Base-by-base conservation (phyloP, 2,797 vertebrate species). In the Phalloptychus januarius region DNA sequence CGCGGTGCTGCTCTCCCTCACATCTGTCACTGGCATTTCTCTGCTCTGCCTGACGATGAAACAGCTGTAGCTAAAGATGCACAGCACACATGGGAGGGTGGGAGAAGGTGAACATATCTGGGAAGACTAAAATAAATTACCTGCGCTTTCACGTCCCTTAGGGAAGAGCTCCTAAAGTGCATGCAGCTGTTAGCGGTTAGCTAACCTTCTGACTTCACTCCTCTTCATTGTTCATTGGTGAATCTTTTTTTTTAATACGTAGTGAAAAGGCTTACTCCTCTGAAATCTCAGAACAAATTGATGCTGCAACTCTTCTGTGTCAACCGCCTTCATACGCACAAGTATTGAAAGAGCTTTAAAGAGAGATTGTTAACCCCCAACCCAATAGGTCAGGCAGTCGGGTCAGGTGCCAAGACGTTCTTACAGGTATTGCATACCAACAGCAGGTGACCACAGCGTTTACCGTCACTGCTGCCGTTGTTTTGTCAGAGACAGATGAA, bases 81-180 rank as follows among this genome's bases (percentile, higher is more conserved):
- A 76, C 8, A 50, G 48, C 23, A 56, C 52, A 5, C 6, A 1
- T 23, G 45, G 50, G n/a, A 81, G 75, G 23, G 2, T 79, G 33
- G 46, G 25, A 72, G 76, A 74, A 70, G 28, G 1, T 77, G 7
- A 74, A 74, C 71, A 54, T 54, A 73, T 58, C 46, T 71, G 42
- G 8, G 42, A 13, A 12, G 31, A 77, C 5, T 44, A 38, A 25
- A 67, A 67, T 67, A 40, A 67, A 67, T 67, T 36, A 67, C 63
- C 63, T 67, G 36, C 0, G 20, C 33, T 67, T 67, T 67, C 40
- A 40, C 4, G 8, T 67, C 36, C 63, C 63, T 40, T 5, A 25
- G 63, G 63, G 36, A 36, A 25, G 63, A 67, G 63, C 36, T 67
- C 36, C 63, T 67, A 12, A 40, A 67, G 63, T 67, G 40, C 63